Conservation (phyloP, 2,113 vertebrate genomes). For the Elanus axillaris region DNA sequence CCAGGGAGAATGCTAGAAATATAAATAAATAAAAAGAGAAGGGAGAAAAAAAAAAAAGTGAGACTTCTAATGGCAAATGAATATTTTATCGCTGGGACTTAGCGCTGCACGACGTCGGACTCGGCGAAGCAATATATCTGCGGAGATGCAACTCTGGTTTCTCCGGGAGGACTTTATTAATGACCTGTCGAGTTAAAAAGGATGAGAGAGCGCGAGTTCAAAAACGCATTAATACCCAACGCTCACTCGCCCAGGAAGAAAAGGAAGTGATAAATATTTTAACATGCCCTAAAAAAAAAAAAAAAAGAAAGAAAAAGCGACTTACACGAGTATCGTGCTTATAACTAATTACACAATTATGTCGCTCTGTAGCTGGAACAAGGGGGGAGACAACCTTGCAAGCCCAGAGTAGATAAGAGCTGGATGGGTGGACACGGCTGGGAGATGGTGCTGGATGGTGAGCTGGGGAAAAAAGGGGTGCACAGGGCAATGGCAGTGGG, state of each 20-base stretch:
- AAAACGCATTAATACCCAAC: conserved; percentile 55
- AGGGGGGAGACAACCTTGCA: not conserved
- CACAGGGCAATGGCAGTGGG: fast-evolving
- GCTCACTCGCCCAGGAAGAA: not conserved
- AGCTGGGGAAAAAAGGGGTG: not conserved
- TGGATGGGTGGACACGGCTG: fast-evolving
- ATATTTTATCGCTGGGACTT: conserved; percentile 61
- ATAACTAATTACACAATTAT: conserved; percentile 59
- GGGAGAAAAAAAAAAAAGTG: not conserved
- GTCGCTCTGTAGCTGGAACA: not conserved
- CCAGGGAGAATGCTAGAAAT: fast-evolving
- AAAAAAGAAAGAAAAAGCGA: not conserved
- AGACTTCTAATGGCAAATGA: conserved; percentile 48
- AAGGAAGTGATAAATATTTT: conserved; percentile 66
- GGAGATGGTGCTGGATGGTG: not conserved
- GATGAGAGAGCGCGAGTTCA: conserved; percentile 49
- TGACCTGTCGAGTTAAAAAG: conserved; percentile 68
- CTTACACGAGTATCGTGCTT: conserved; percentile 8
- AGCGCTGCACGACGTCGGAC: not conserved
- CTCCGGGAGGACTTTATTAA: conserved; percentile 61
- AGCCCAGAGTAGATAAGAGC: not conserved
- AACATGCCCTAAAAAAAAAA: conserved; percentile 18
- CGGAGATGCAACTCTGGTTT: conserved; percentile 50
- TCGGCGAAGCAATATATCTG: conserved; percentile 35
- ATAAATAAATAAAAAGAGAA: not conserved